Base-by-base conservation (phyloP, 1,140 invertebrate genomes). In the Aphelinus atriplicis region DNA sequence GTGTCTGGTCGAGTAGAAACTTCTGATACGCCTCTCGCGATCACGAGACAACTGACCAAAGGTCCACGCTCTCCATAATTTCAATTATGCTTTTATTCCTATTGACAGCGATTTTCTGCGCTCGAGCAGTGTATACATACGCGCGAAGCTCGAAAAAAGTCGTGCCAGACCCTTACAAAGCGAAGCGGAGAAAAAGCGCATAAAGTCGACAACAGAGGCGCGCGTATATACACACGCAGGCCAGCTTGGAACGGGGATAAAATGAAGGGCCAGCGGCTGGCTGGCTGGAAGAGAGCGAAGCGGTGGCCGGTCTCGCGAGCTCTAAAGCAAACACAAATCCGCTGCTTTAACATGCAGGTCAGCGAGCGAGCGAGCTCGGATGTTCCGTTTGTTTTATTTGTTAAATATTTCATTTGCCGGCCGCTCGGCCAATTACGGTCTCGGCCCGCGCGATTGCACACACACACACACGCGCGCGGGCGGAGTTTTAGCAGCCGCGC, bases 351-450 rank as follows among this genome's bases (percentile, higher is more conserved):
- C 84, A 85, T 85, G 83, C 84, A 84, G 83, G 82, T 84, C 83
- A 84, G 78, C 81, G 70, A 26, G 60, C 6, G 58, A 60, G 58
- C 6, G 42, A 60, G 26, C 58, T 10, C 58, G 60, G 65, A 53
- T 65, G 80, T 78, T 79, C 79, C 83, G 83, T 85, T 85, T 85
- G 83, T 85, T 85, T 84, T 84, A 85, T 86, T 86, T 81, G 82
- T 85, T 86, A 84, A 84, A 84, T 86, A 86, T 86, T 85, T 85
- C 82, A 84, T 84, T 85, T 83, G 81, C 81, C 79, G 83, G 83
- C 81, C 83, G 82, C 48, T 62, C 56, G 50, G 81, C 83, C 84
- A 84, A 85, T 85, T 85, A 84, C 57, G 51, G 1, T 61, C 7
- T 81, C 78, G 77, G 78, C 78, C 50, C 58, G 62, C 47, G 9